These are phyloP conservation scores for Drosophila pruinosa DNA, from an alignment of 1,140 invertebrate species.

Conservation along the genomic window DNA sequence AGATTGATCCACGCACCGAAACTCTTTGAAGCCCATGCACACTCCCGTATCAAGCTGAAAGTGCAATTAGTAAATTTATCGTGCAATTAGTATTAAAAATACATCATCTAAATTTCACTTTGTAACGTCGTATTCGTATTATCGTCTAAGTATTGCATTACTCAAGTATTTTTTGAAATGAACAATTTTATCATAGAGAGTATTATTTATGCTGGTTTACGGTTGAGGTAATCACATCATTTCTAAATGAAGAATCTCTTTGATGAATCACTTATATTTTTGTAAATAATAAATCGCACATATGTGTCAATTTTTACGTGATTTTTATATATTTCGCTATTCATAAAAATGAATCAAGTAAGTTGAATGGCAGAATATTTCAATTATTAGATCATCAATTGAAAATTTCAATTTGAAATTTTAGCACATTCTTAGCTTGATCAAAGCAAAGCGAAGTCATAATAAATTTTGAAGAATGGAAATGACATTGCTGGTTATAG, in stretches of 20 bases:
- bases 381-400: too few relatives aligned
- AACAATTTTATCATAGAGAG: not conserved
- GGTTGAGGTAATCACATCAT: not conserved
- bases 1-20: conserved; percentile 83
- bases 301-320: not conserved
- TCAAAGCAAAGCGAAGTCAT: too few relatives aligned
- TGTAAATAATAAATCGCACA: not conserved
- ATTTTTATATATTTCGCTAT: not conserved
- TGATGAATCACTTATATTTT: not conserved
- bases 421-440: too few relatives aligned
- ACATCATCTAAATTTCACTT: not conserved
- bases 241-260: not conserved
- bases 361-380: too few relatives aligned
- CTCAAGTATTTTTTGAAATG: not conserved
- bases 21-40: conserved; percentile 53
- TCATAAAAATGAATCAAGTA: not conserved
- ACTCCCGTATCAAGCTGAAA: conserved; percentile 48
- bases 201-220: not conserved
- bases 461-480: too few relatives aligned
- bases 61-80: conserved; percentile 63
- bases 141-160: not conserved
- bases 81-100: conserved; percentile 58
- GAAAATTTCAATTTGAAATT: too few relatives aligned
- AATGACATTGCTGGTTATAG: too few relatives aligned
- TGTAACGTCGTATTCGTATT: not conserved